Evolutionary conservation across 2,888 invertebrate species (phyloP), one percentile per base, ranked within the genome.

Genomic region (Hydriomena furcata): DNA sequence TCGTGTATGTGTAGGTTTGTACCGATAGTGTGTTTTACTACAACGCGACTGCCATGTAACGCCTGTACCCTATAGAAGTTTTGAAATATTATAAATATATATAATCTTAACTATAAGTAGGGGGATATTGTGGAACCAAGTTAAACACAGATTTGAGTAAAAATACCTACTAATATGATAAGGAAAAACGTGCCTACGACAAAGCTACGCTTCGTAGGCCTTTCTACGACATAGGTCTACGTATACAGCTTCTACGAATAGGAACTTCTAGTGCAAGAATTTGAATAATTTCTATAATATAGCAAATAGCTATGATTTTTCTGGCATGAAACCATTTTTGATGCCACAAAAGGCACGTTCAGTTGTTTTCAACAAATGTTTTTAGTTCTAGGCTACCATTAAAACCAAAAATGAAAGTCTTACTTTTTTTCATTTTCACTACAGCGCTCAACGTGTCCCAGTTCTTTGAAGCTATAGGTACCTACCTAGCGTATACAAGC

Each of bases 401-500:
- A 32, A 25, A 10, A 17, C 17, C 17, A 7, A 34, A n/a, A 7
- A 43, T 42, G 36, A 40, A 50, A 38, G 32, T 32, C 40, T 7
- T 12, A 52, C 50, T 40, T 58, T 55, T 52, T 53, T 55, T 49
- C 50, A 55, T 51, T 51, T 54, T 46, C 42, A 42, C 34, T 28
- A 24, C 45, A 30, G 40, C 21, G 30, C 20, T 11, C 30, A 12
- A 32, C 37, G 27, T 47, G 52, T 41, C 34, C 52, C 52, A 57
- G 54, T 58, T 54, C 53, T 59, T 57, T 55, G 37, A 17, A 43
- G 48, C 52, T 44, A 7, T 1, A 4, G 13, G 5, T 10, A 47
- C 31, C 35, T 50, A 56, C 52, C 31, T 34, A 44, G 40, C 52
- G 36, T 36, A n/a, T 45, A 34, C 31, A 12, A 63, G 65, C 62